A percentile compares a stretch with the other conserved stretches of the same genome.
Conservation (phyloP, 2,888 invertebrate species). For the Pheosia tremula region DNA sequence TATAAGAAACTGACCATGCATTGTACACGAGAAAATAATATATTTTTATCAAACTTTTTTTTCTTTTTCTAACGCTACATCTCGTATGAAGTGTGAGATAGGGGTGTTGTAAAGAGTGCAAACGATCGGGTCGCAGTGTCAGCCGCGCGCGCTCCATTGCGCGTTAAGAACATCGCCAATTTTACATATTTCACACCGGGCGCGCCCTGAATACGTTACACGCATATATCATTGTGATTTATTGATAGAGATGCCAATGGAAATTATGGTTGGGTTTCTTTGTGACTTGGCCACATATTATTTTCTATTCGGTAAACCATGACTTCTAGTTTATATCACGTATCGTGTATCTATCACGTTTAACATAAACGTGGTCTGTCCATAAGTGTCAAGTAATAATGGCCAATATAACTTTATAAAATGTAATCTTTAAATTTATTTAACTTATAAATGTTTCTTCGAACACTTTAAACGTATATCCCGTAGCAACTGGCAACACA, state of each 20-base stretch:
- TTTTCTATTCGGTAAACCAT: slow-evolving; percentile 6
- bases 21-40: no score
- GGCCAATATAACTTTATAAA: no score
- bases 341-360: no score
- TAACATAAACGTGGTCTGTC: no score
- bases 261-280: slow-evolving; percentile 19
- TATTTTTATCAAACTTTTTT: neutral
- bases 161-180: slow-evolving; percentile 69
- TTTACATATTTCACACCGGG: slow-evolving; percentile 60
- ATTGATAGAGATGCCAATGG: slow-evolving; percentile 31
- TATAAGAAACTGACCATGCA: no score
- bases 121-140: slow-evolving; percentile 78
- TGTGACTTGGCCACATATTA: slow-evolving; percentile 12
- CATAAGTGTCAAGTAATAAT: no score
- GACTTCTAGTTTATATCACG: no score
- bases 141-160: slow-evolving; percentile 52
- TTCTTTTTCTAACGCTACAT: slow-evolving; percentile 51
- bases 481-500: neutral
- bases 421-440: no score
- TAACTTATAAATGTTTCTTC: no score
- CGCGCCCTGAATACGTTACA: slow-evolving; percentile 35
- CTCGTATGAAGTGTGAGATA: slow-evolving; percentile 75
- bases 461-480: neutral
- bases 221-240: slow-evolving; percentile 47
- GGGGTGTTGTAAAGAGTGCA: slow-evolving; percentile 82